Evolutionary conservation across 2,113 vertebrate genomes (phyloP).

Genomic region (Seriola aureovittata): DNA sequence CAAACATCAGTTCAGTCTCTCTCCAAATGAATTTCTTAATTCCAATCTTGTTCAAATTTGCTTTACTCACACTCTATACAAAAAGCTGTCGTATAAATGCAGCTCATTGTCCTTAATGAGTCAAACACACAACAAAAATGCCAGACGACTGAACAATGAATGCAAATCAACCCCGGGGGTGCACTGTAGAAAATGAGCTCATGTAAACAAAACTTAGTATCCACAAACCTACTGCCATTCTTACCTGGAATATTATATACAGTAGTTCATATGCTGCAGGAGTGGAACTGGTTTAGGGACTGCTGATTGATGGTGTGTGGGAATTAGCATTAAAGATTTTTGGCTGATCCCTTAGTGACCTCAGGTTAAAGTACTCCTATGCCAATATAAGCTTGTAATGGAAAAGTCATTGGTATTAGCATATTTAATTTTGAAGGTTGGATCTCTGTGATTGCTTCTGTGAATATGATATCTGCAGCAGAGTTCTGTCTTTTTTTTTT

Average conservation of each 20-base stretch:
- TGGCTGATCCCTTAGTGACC: conserved; percentile 64
- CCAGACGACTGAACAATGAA: conserved; percentile 60
- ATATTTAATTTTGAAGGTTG: conserved; percentile 48
- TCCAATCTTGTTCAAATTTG: conserved; percentile 26
- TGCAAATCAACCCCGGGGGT: conserved; percentile 56
- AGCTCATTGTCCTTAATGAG: conserved; percentile 65
- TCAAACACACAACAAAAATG: conserved; percentile 57
- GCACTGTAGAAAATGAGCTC: conserved; percentile 62
- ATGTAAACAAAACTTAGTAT: conserved; percentile 73
- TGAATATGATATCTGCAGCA: conserved; percentile 15
- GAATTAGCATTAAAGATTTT: conserved; percentile 78
- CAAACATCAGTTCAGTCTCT: conserved; percentile 1
- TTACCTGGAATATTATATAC: conserved; percentile 10
- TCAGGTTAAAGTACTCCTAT: conserved; percentile 42
- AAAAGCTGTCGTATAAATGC: conserved; percentile 52
- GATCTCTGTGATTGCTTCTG: conserved; percentile 12
- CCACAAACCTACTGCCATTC: not conserved
- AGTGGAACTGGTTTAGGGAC: conserved; percentile 38
- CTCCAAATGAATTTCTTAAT: conserved; percentile 41
- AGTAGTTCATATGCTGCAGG: conserved; percentile 38
- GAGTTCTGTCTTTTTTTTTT: conserved; percentile 4
- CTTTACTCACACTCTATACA: conserved; percentile 42
- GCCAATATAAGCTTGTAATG: conserved; percentile 31
- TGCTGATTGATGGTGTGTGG: conserved; percentile 66
- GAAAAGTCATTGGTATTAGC: conserved; percentile 41